phyloP scores from a whole-genome alignment of 1,140 invertebrate genomes.

The Samia ricini region DNA sequence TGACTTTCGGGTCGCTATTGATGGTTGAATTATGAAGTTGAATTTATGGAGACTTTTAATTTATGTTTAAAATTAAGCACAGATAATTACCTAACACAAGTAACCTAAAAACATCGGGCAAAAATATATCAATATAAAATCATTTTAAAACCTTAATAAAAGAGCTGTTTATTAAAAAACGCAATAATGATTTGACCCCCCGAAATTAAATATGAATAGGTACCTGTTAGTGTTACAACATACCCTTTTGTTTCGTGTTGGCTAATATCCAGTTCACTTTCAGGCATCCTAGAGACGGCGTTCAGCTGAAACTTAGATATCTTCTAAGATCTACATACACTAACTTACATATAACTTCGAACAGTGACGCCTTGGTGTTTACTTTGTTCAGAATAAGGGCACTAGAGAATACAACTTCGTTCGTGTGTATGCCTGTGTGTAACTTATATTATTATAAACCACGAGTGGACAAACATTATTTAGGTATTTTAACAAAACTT shows the following conservation, averaged over 20 bases:
- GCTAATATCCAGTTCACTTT: slow-evolving; percentile 15
- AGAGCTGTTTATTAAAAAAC: too few species aligned
- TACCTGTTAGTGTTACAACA: slow-evolving; percentile 2
- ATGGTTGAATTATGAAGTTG: too few species aligned
- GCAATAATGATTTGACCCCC: too few species aligned
- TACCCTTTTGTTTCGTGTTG: slow-evolving; percentile 12
- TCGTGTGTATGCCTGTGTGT: too few species aligned
- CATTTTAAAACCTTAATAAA: too few species aligned
- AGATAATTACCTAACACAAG: too few species aligned
- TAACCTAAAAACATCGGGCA: too few species aligned
- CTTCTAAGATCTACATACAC: neutral
- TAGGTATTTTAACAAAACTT: too few species aligned
- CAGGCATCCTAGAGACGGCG: neutral
- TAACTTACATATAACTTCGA: neutral
- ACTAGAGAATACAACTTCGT: neutral
- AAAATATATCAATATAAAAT: too few species aligned
- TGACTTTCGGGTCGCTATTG: too few species aligned
- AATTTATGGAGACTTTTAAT: too few species aligned
- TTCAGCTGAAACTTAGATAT: slow-evolving; percentile 3
- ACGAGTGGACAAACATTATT: neutral
- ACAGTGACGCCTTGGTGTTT: neutral
- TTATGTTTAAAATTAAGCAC: too few species aligned
- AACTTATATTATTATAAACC: neutral
- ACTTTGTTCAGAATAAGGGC: neutral
- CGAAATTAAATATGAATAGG: neutral